A percentile compares a stretch with the other conserved stretches of the same genome.
Evolutionary conservation across 2,888 invertebrate genomes (phyloP).

Genomic region (Drosophila hamatofila): DNA sequence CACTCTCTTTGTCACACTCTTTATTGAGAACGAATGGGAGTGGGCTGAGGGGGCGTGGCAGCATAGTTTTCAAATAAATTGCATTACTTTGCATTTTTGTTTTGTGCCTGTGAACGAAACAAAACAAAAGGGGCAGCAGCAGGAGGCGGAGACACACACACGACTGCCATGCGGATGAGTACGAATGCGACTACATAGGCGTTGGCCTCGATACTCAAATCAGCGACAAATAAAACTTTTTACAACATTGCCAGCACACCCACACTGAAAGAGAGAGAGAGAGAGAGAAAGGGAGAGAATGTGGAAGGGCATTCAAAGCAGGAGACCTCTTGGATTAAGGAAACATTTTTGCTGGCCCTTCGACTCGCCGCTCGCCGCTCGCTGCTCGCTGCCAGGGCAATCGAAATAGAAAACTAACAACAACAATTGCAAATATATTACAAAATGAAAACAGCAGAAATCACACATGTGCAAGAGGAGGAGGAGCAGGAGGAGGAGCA

Average conservation of each 20-base stretch:
- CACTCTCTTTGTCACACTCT: background rate
- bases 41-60: conserved; percentile 36
- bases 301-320: conserved; percentile 46
- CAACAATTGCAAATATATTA: conserved; percentile 28
- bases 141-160: background rate
- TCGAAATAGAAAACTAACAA: background rate
- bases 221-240: conserved; percentile 74
- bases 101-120: conserved; percentile 62
- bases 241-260: conserved; percentile 55
- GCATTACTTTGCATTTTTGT: conserved; percentile 71
- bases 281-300: background rate
- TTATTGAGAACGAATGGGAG: background rate
- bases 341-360: conserved; percentile 56
- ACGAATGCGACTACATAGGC: conserved; percentile 40
- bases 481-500: background rate
- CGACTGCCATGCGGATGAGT: conserved; percentile 20
- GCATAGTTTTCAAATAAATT: conserved; percentile 74
- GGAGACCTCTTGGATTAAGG: conserved; percentile 57
- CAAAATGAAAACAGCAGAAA: conserved; percentile 33
- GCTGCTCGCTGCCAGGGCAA: background rate
- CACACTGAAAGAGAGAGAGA: background rate
- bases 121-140: conserved; percentile 39
- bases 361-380: conserved; percentile 1
- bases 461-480: conserved; percentile 19
- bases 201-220: conserved; percentile 71